A percentile compares a stretch with the other conserved stretches of the same genome.
phyloP scores from a whole-genome alignment of 2,797 vertebrate genomes.

The Phataginus tricuspis region DNA sequence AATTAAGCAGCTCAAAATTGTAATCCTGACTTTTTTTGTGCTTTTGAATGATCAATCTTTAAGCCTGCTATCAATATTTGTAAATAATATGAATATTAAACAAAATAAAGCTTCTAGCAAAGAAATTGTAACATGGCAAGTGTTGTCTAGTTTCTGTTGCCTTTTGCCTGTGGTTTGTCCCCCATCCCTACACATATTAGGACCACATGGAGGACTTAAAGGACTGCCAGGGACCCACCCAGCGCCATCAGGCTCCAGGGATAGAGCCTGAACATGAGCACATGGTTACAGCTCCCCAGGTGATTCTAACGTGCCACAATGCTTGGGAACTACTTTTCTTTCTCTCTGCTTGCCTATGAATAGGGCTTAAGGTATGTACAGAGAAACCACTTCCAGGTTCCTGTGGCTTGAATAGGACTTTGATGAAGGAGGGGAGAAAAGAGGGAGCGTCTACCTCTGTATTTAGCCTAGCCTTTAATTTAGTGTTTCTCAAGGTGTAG shows the following conservation, averaged over 20 bases:
- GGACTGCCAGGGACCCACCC: background rate
- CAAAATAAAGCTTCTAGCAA: background rate
- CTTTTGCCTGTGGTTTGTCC: background rate
- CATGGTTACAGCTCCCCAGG: background rate
- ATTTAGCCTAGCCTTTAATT: background rate
- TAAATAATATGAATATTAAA: background rate
- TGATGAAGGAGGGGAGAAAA: background rate
- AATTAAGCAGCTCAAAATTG: background rate
- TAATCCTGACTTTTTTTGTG: background rate
- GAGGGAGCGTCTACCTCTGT: background rate
- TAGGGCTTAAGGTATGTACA: background rate
- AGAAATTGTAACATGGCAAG: background rate
- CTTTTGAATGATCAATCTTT: background rate
- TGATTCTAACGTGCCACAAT: background rate
- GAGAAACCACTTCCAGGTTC: background rate
- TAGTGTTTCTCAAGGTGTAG: background rate
- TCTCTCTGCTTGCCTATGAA: background rate
- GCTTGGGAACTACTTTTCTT: background rate
- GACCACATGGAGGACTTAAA: background rate
- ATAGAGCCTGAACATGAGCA: background rate
- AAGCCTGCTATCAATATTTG: background rate
- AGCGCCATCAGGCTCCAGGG: background rate
- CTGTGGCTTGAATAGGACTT: background rate
- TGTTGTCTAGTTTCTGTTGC: background rate
- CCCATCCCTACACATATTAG: background rate